Percentiles rank a stretch among this genome's conserved stretches.
Evolutionary conservation across 2,888 invertebrate species (phyloP).

Genomic region (Atherix ibis): DNA sequence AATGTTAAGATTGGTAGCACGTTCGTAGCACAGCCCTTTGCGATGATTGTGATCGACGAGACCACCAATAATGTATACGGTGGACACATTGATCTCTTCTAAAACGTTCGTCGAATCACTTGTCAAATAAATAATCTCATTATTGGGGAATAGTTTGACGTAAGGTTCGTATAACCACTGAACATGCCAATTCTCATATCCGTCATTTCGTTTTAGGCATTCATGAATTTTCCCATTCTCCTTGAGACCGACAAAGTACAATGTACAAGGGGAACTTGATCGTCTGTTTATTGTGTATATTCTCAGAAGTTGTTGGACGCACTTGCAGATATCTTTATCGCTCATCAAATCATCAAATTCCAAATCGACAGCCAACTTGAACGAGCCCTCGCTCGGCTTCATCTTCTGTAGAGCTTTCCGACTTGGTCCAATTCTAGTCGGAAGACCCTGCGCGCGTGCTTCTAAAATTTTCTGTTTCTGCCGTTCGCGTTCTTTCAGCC

Average conservation of each 20-base stretch:
- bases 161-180: conserved; percentile 53
- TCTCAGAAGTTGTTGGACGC: conserved; percentile 76
- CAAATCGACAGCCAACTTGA: conserved; percentile 66
- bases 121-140: conserved; percentile 74
- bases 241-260: conserved; percentile 65
- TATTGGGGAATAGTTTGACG: conserved; percentile 52
- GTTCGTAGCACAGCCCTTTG: conserved; percentile 76
- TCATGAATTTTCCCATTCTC: conserved; percentile 48
- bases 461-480: conserved; percentile 51
- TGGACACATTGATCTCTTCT: conserved; percentile 52
- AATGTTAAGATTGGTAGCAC: conserved; percentile 64
- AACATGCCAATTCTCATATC: conserved; percentile 87
- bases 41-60: conserved; percentile 94
- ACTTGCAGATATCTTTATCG: conserved; percentile 73
- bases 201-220: conserved; percentile 66
- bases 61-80: conserved; percentile 89
- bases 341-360: conserved; percentile 86
- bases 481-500: conserved; percentile 53
- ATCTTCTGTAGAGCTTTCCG: conserved; percentile 63
- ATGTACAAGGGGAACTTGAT: conserved; percentile 59
- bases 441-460: conserved; percentile 54
- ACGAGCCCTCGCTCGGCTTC: conserved; percentile 50
- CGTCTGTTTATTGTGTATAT: conserved; percentile 85
- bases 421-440: conserved; percentile 44
- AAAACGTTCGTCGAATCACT: conserved; percentile 88